Evolutionary conservation across 2,888 invertebrate genomes (phyloP).

Genomic region (Ypsolopha sequella): DNA sequence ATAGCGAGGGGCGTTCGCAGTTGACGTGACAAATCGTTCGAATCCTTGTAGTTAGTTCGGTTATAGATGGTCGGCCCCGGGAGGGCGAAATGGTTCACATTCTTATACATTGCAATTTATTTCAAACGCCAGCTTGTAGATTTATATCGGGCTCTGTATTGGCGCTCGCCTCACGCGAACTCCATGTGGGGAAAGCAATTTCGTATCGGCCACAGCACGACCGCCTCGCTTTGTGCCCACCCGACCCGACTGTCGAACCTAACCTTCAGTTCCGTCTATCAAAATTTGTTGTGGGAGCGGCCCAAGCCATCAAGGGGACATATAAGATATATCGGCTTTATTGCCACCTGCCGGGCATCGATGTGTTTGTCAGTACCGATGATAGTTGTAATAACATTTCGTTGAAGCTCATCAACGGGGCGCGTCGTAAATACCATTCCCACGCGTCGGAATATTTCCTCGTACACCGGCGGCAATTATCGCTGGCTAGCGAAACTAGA

Average conservation of each 20-base stretch:
- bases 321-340: not conserved
- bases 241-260: constrained; percentile 13
- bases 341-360: not conserved
- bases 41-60: constrained; percentile 19
- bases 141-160: constrained; percentile 54
- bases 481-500: constrained; percentile 45
- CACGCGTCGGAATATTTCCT: constrained; percentile 44
- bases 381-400: not conserved
- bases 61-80: constrained; percentile 2
- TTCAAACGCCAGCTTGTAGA: constrained; percentile 51
- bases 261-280: constrained; percentile 5
- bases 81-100: constrained; percentile 34
- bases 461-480: constrained; percentile 31
- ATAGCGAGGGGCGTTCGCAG: constrained; percentile 25
- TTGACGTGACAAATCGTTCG: constrained; percentile 48
- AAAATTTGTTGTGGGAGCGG: not conserved
- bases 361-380: not conserved
- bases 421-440: constrained; percentile 28
- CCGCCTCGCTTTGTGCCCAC: constrained; percentile 21
- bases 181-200: constrained; percentile 46
- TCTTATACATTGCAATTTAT: constrained; percentile 57
- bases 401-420: not conserved
- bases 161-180: constrained; percentile 49
- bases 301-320: not conserved
- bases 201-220: constrained; percentile 31